Evolutionary conservation across 2,888 invertebrate species (phyloP).

Genomic region (Lissonota sp.): DNA sequence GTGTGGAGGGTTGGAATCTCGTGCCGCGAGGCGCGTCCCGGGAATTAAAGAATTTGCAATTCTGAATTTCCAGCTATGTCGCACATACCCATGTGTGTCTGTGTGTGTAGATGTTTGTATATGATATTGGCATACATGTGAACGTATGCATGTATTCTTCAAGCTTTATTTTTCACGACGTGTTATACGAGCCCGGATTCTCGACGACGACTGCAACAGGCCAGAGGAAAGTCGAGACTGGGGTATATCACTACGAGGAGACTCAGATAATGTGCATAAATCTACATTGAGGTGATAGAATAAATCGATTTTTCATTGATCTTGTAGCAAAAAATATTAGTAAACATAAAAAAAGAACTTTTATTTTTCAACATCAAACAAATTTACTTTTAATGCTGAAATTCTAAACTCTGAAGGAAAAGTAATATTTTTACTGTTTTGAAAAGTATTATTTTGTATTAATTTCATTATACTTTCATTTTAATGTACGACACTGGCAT

Average conservation of each 20-base stretch:
- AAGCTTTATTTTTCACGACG: conserved; percentile 56
- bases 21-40: conserved; percentile 72
- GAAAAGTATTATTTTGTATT: too few relatives aligned
- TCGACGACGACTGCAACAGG: conserved; percentile 38
- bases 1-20: conserved; percentile 57
- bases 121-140: conserved; percentile 7
- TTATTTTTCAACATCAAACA: not conserved
- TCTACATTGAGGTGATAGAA: too few relatives aligned
- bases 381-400: not conserved
- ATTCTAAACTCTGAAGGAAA: not conserved
- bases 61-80: conserved; percentile 81
- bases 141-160: conserved; percentile 13
- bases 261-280: too few relatives aligned
- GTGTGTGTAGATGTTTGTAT: conserved; percentile 49
- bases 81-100: conserved; percentile 63
- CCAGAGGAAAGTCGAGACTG: conserved; percentile 10
- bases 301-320: too few relatives aligned
- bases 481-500: too few relatives aligned
- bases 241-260: not conserved
- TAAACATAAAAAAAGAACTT: not conserved
- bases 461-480: too few relatives aligned
- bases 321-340: not conserved
- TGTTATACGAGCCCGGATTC: conserved; percentile 35
- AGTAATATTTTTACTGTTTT: too few relatives aligned
- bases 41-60: conserved; percentile 84